Evolutionary conservation across 2,113 vertebrate species (phyloP).

Genomic region (Misgurnus anguillicaudatus): DNA sequence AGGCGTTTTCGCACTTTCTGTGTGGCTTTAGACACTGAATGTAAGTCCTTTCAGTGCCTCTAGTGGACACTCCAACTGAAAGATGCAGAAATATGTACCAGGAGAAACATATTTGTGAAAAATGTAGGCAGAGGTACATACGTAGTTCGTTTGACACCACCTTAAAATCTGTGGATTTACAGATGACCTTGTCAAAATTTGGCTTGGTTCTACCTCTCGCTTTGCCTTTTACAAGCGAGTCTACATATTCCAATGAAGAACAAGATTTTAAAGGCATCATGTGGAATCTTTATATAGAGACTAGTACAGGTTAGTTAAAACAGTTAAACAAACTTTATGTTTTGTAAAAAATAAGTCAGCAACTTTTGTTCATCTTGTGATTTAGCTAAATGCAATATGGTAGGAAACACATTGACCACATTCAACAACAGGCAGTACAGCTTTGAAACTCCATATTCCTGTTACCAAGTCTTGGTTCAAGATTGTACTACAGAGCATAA

Average conservation of each 20-base stretch:
- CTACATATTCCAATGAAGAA: not conserved
- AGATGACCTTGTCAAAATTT: constrained; percentile 71
- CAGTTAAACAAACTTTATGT: not conserved
- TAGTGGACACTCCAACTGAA: no score
- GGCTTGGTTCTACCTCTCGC: constrained; percentile 69
- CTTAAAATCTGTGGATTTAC: constrained; percentile 30
- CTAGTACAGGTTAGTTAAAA: not conserved
- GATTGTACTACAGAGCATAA: constrained; percentile 79
- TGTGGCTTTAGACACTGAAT: no score
- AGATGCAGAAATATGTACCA: no score
- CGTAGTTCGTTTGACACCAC: not conserved
- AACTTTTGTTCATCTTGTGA: not conserved
- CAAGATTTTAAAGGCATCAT: not conserved
- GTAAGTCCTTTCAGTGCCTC: no score
- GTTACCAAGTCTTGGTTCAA: constrained; percentile 78
- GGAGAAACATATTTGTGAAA: no score
- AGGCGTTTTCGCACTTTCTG: no score
- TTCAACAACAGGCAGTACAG: constrained; percentile 73
- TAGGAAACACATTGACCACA: constrained; percentile 66
- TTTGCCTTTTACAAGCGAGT: constrained; percentile 64
- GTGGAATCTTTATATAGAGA: not conserved
- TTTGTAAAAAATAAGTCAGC: not conserved
- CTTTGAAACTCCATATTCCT: constrained; percentile 73
- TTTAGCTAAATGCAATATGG: constrained; percentile 64
- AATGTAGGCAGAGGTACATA: no score